Conservation (phyloP, 2,888 invertebrate species). For the Drosophila algonquin region DNA sequence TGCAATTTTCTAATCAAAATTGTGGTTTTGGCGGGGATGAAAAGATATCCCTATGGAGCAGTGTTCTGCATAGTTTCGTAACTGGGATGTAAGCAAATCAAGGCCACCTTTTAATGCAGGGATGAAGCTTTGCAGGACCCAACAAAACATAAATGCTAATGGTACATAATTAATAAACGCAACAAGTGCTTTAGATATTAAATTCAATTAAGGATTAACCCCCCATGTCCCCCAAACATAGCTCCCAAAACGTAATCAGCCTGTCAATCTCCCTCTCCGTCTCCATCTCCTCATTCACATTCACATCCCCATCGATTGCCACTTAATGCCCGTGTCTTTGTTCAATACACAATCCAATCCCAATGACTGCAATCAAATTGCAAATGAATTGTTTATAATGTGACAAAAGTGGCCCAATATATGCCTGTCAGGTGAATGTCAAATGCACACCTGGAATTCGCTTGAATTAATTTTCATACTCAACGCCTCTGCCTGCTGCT, state of each 20-base stretch:
- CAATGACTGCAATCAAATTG: conserved; percentile 17
- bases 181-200: background rate
- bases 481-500: conserved; percentile 17
- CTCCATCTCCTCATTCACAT: background rate
- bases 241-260: background rate
- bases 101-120: too few species aligned
- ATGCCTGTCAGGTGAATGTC: conserved; percentile 19
- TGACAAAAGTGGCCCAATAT: conserved; percentile 28
- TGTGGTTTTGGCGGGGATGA: conserved; percentile 31
- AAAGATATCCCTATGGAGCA: background rate
- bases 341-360: background rate
- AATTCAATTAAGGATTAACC: background rate
- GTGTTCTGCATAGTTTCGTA: too few species aligned
- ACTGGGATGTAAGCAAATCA: background rate
- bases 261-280: background rate
- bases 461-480: conserved; percentile 27
- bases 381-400: conserved; percentile 35
- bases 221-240: background rate
- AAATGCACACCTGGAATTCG: conserved; percentile 24
- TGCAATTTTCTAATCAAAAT: conserved; percentile 54
- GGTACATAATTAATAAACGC: background rate
- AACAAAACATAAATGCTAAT: background rate
- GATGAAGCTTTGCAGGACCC: too few species aligned
- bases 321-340: background rate
- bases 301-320: background rate